Evolutionary conservation across 2,797 vertebrate genomes (phyloP), one percentile per base, ranked within the genome.

Genomic region (Fistularia tabacaria): DNA sequence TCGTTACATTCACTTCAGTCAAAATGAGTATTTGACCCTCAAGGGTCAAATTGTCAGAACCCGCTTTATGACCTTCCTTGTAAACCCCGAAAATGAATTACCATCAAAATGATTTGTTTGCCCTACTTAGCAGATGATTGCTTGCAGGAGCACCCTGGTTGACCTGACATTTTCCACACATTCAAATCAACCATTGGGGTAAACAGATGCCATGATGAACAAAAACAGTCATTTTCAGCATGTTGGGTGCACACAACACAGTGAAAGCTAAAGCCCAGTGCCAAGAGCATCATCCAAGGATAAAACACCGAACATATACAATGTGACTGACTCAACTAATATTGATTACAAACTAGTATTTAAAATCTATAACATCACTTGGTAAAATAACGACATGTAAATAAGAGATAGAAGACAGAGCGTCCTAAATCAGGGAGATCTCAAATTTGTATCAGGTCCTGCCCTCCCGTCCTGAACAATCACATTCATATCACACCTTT

Each of bases 1-100:
- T 75, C 36, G 14, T 73, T 87, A 85, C 82, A 88, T 85, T 88
- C 83, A 81, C 41, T 51, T 81, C 15, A 57, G 68, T 74, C 62
- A 38, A 36, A 70, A 57, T 70, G 46, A 3, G 7, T 47, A 49
- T 71, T 52, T 55, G 37, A 52, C 10, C 37, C 36, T 12, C 39
- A 11, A 15, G 46, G 51, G 43, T 54, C 55, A 62, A 54, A 64
- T 54, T 66, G 15, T 41, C 44, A 14, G 38, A 59, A 51, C 7
- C 3, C 10, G 43, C 14, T 57, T 9, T 10, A 8, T 7, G 15
- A 7, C 6, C 4, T 54, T 60, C 69, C 36, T 55, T 56, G 55
- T 51, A 79, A 73, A 62, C 45, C n/a, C 13, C 10, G 6, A 13
- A 7, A 76, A 70, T 79, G 59, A 77, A 53, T 13, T 10, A 37